phyloP scores from a whole-genome alignment of 2,888 invertebrate species.

The Nephrotoma flavescens region DNA sequence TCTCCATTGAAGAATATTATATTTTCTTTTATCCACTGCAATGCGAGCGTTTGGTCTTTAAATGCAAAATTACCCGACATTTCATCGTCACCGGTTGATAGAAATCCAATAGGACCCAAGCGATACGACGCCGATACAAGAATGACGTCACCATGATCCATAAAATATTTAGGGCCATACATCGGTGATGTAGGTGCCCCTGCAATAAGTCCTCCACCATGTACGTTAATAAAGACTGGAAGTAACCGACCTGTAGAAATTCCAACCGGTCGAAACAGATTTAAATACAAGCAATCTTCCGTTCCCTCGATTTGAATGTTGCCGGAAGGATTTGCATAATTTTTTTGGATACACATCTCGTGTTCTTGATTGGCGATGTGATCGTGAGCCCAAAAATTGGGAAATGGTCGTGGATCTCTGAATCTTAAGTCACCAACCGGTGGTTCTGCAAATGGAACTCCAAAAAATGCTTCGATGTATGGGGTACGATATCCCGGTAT shows the following conservation, averaged over 20 bases:
- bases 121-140: slow-evolving; percentile 31
- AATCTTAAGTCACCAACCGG: slow-evolving; percentile 23
- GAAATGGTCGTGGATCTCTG: slow-evolving; percentile 13
- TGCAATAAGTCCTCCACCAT: neutral
- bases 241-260: slow-evolving; percentile 20
- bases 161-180: slow-evolving; percentile 32
- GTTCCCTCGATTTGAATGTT: neutral
- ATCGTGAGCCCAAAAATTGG: neutral
- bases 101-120: slow-evolving; percentile 19
- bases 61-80: neutral
- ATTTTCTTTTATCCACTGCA: neutral
- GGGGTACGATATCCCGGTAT: slow-evolving; percentile 19
- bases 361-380: neutral
- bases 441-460: slow-evolving; percentile 26
- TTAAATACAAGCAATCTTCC: neutral
- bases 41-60: neutral
- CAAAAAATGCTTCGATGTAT: slow-evolving; percentile 25
- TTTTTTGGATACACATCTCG: slow-evolving; percentile 32
- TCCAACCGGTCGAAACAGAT: neutral
- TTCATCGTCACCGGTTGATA: neutral
- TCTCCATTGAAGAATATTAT: neutral
- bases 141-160: slow-evolving; percentile 30
- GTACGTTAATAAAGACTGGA: neutral
- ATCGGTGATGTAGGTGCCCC: slow-evolving; percentile 6
- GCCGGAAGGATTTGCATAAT: slow-evolving; percentile 16